A percentile compares a stretch with the other conserved stretches of the same genome.
Evolutionary conservation across 2,113 vertebrate genomes (phyloP).

Genomic region (Apistogramma diplotaenia): DNA sequence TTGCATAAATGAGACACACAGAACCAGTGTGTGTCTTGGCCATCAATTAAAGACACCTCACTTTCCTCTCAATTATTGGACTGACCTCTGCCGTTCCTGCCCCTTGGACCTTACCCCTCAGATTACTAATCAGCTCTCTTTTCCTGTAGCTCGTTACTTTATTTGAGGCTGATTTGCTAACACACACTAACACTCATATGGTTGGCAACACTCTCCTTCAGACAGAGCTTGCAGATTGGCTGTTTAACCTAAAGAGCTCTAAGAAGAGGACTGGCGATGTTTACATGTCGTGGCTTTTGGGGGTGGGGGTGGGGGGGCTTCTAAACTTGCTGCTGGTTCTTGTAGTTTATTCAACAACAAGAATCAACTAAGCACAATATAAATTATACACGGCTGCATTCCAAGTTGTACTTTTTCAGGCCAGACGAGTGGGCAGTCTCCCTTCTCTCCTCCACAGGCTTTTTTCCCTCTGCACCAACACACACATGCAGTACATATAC

Average conservation of each 20-base stretch:
- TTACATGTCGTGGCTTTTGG: conserved; percentile 2
- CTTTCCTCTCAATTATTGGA: conserved; percentile 57
- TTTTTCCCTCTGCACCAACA: not conserved
- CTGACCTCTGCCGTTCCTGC: conserved; percentile 45
- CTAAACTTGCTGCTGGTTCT: not conserved
- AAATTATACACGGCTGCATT: conserved; percentile 14
- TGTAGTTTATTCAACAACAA: conserved; percentile 11
- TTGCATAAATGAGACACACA: conserved; percentile 41
- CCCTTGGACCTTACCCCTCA: conserved; percentile 29
- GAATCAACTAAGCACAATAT: not conserved
- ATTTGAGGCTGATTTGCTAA: conserved; percentile 39
- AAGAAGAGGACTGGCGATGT: conserved; percentile 11
- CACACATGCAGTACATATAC: not conserved
- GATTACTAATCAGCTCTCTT: conserved; percentile 59
- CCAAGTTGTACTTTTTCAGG: not conserved
- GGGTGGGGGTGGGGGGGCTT: not conserved
- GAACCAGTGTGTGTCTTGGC: not conserved
- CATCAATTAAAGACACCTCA: conserved; percentile 37
- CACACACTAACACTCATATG: conserved; percentile 30
- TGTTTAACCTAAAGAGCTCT: conserved; percentile 1
- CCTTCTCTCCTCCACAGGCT: not conserved
- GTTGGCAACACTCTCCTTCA: conserved; percentile 45
- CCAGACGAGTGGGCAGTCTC: conserved; percentile 18
- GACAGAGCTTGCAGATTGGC: not conserved
- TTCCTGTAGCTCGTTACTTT: conserved; percentile 50